Percentiles rank a stretch among this genome's conserved stretches.
Conservation (phyloP, 2,797 vertebrate genomes). For the Antennarius maculatus region DNA sequence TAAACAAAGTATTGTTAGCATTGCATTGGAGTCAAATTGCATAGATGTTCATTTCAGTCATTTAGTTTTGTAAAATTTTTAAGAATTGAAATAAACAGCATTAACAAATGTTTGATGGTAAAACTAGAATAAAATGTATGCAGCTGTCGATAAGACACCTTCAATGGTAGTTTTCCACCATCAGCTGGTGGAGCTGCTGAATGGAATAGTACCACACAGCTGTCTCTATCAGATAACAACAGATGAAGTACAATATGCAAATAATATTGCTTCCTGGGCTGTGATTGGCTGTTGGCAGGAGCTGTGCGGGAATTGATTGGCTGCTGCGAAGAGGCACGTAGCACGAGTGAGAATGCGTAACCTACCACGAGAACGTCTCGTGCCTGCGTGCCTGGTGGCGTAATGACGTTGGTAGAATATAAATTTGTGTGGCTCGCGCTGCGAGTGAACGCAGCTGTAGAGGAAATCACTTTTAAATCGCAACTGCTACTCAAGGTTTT, state of each 20-base stretch:
- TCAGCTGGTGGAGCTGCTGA: conserved; percentile 8
- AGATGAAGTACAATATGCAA: conserved; percentile 38
- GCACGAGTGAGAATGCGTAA: not conserved
- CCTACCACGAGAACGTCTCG: conserved; percentile 5
- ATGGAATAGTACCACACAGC: not conserved
- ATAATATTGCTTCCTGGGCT: not conserved
- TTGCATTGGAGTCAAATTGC: not conserved
- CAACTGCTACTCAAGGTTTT: not conserved
- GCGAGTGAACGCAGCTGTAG: not conserved
- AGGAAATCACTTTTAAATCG: rapidly evolving
- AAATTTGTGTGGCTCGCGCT: not conserved
- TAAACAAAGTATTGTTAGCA: not conserved
- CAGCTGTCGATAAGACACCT: conserved; percentile 16
- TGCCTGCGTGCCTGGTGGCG: conserved; percentile 41
- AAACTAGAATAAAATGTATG: not conserved
- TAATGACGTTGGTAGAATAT: not conserved
- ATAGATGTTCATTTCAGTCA: not conserved
- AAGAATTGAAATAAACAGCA: no score
- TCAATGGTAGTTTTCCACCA: conserved; percentile 53
- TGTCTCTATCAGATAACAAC: not conserved
- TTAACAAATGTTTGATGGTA: not conserved
- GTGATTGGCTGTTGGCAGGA: conserved; percentile 33
- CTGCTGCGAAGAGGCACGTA: conserved; percentile 4
- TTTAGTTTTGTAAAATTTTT: not conserved
- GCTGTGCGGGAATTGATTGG: conserved; percentile 31